Evolutionary conservation across 1,140 invertebrate genomes (phyloP).

Genomic region (Cotesia vestalis): DNA sequence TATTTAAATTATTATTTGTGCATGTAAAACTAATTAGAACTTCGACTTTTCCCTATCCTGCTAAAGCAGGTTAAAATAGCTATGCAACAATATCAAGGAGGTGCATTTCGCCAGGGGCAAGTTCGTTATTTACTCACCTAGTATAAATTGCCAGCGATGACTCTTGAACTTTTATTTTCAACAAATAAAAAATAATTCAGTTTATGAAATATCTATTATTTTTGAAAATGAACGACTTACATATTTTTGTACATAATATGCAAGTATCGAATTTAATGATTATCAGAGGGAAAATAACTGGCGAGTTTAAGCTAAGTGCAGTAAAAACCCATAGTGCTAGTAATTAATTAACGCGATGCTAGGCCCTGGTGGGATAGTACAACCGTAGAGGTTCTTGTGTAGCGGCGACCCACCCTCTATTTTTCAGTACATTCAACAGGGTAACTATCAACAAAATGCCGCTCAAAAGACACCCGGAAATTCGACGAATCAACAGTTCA

Average conservation of each 20-base stretch:
- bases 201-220: neutral
- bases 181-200: slow-evolving; percentile 2
- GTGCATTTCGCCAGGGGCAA: slow-evolving; percentile 65
- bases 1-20: slow-evolving; percentile 49
- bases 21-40: slow-evolving; percentile 64
- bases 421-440: slow-evolving; percentile 61
- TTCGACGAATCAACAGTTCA: slow-evolving; percentile 47
- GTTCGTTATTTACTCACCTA: slow-evolving; percentile 65
- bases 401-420: slow-evolving; percentile 65
- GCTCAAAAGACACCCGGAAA: slow-evolving; percentile 39
- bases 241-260: neutral
- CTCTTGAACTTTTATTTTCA: slow-evolving; percentile 43
- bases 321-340: slow-evolving; percentile 48
- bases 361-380: slow-evolving; percentile 65
- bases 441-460: slow-evolving; percentile 50
- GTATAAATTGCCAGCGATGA: slow-evolving; percentile 51
- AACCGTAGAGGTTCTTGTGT: slow-evolving; percentile 67
- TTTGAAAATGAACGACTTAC: neutral
- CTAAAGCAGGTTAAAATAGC: slow-evolving; percentile 64
- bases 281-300: slow-evolving; percentile 29
- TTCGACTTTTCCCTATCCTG: slow-evolving; percentile 61
- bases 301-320: slow-evolving; percentile 56
- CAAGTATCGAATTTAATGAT: neutral
- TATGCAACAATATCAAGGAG: slow-evolving; percentile 68
- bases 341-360: slow-evolving; percentile 57